These are phyloP conservation scores for Ametastegia equiseti DNA, from an alignment of 2,888 invertebrate species.

Conservation along the genomic window DNA sequence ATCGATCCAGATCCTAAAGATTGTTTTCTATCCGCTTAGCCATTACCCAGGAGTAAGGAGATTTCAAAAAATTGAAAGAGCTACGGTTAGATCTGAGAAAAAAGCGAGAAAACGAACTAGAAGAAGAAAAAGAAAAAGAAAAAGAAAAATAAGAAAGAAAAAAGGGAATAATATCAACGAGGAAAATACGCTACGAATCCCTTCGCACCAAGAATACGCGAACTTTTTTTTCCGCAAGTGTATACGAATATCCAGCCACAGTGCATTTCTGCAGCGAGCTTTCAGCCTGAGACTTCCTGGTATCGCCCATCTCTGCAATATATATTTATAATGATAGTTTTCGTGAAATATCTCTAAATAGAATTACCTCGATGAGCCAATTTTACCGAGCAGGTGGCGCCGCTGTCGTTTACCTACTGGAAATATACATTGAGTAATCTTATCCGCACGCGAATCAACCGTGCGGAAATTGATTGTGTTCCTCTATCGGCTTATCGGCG, in stretches of 20 bases:
- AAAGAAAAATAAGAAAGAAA: not conserved
- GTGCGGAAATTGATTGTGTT: slow-evolving; percentile 20
- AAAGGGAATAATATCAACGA: not conserved
- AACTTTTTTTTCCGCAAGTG: not conserved
- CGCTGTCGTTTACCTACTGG: not conserved
- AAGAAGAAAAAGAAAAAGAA: not conserved
- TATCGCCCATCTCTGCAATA: slow-evolving; percentile 19
- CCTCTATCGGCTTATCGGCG: slow-evolving; percentile 17
- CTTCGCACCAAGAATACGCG: too few relatives aligned
- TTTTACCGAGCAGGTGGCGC: slow-evolving; percentile 9
- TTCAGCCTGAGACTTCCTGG: not conserved
- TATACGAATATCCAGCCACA: slow-evolving; percentile 3
- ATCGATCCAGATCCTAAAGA: slow-evolving; percentile 21
- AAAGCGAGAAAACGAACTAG: not conserved
- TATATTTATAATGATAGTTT: slow-evolving; percentile 36
- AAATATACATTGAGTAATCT: slow-evolving; percentile 27
- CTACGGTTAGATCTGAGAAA: not conserved
- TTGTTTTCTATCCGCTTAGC: slow-evolving; percentile 8
- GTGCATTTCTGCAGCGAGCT: slow-evolving; percentile 4
- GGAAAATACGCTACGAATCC: not conserved
- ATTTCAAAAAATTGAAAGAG: slow-evolving; percentile 12
- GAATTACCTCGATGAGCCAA: slow-evolving; percentile 10
- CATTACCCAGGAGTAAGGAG: slow-evolving; percentile 16
- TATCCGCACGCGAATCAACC: slow-evolving; percentile 34
- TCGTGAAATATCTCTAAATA: slow-evolving; percentile 32